Evolutionary conservation across 2,113 vertebrate species (phyloP).

Genomic region (Syngnathus typhle): DNA sequence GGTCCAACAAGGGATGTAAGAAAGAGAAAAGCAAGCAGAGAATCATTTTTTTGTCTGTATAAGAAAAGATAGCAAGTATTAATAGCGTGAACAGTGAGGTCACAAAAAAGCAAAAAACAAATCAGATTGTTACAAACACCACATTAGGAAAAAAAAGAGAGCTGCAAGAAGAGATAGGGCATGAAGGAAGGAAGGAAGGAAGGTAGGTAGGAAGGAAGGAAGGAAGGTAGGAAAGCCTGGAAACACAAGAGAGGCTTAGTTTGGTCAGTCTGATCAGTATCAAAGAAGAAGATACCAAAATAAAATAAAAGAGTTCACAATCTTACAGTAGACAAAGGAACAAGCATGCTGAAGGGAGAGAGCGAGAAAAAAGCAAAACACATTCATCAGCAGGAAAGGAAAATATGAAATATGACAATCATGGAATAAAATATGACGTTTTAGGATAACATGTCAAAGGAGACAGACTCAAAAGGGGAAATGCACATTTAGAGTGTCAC

Average conservation of each 20-base stretch:
- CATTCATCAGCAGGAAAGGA: conserved; percentile 52
- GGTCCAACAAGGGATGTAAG: conserved; percentile 37
- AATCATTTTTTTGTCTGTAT: conserved; percentile 59
- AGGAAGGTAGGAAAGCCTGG: conserved; percentile 68
- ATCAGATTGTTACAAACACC: conserved; percentile 65
- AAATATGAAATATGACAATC: conserved; percentile 48
- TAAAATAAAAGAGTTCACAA: conserved; percentile 54
- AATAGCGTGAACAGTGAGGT: conserved; percentile 69
- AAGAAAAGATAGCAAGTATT: conserved; percentile 68
- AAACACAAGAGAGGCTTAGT: conserved; percentile 75
- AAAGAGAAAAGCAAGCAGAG: conserved; percentile 53
- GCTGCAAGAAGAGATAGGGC: conserved; percentile 70
- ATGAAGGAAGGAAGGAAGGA: conserved; percentile 55
- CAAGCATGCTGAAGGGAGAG: conserved; percentile 61
- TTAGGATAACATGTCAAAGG: conserved; percentile 38
- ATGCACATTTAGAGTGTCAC: conserved; percentile 70
- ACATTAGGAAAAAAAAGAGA: conserved; percentile 63
- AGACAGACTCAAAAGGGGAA: conserved; percentile 51
- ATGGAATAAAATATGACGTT: conserved; percentile 29
- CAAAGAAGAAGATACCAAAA: conserved; percentile 52
- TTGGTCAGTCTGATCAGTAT: conserved; percentile 70
- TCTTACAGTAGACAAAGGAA: conserved; percentile 57
- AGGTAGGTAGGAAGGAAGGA: conserved; percentile 59
- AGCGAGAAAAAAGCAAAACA: conserved; percentile 56
- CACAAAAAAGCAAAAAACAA: conserved; percentile 55